A percentile compares a stretch with the other conserved stretches of the same genome.
Evolutionary conservation across 2,797 vertebrate genomes (phyloP).

Genomic region (Myotis myotis): DNA sequence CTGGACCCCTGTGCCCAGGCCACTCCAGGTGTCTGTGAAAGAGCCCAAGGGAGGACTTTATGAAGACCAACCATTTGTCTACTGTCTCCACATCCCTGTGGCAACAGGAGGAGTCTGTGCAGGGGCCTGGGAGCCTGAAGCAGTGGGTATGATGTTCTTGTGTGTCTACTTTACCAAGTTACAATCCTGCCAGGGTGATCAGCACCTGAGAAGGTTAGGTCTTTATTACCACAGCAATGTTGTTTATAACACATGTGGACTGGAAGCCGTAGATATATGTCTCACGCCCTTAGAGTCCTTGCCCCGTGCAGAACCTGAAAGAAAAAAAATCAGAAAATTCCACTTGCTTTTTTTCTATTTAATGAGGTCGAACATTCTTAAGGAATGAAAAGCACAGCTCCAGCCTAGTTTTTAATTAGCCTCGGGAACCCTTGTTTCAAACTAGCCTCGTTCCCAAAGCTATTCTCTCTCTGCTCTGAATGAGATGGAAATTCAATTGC

Average conservation of each 20-base stretch:
- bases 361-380: slow-evolving; percentile 72
- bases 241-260: background rate
- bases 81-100: accelerated
- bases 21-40: background rate
- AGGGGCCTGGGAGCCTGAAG: background rate
- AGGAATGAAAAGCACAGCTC: slow-evolving; percentile 58
- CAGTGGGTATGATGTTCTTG: accelerated
- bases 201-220: background rate
- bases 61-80: background rate
- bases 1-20: background rate
- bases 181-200: background rate
- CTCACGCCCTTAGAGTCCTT: background rate
- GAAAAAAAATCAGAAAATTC: slow-evolving; percentile 59
- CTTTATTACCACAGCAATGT: background rate
- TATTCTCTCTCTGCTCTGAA: slow-evolving; percentile 62
- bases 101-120: background rate
- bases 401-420: slow-evolving; percentile 73
- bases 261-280: background rate
- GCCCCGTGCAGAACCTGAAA: slow-evolving; percentile 10
- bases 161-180: background rate
- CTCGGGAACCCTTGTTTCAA: slow-evolving; percentile 65
- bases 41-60: background rate
- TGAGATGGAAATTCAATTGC: slow-evolving; percentile 61
- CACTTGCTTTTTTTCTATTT: slow-evolving; percentile 66
- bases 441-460: slow-evolving; percentile 60